Evolutionary conservation across 2,797 vertebrate genomes (phyloP), one percentile per base, ranked within the genome.

Genomic region (Setipinna tenuifilis): DNA sequence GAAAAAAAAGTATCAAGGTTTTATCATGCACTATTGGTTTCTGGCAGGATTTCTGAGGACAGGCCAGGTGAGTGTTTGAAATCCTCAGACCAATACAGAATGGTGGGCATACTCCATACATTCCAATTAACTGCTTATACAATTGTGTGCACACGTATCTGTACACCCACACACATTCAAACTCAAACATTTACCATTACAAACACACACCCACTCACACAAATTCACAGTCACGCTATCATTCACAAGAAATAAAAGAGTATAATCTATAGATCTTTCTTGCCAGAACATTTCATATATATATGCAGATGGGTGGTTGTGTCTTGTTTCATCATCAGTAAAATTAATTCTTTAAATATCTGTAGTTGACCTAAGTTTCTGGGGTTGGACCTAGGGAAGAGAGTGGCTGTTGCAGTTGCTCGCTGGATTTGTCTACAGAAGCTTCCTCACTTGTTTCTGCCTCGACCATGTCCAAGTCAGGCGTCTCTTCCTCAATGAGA

Each of bases 401-500:
- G 35, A 17, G 16, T 44, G 71, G 17, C 71, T 87, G 82, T 6
- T 82, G 86, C 31, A 89, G 91, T 81, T 93, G 90, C 48, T 93
- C 90, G 21, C n/a, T 83, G 81, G 86, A 65, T 82, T 90, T 93
- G 83, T 61, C 87, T 65, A 65, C 81, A 50, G 86, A 88, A 88
- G n/a, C 65, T 54, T 93, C 91, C 23, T 93, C 95, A 86, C 59
- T 90, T 68, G 92, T 91, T 59, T 96, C 94, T 71, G 91, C 91
- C n/a, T 95, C 95, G 31, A 91, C 88, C 58, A 97, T 94, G 83
- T 96, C 96, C 91, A 96, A 89, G 78, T 96, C 92, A 41, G 94
- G 92, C 23, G 92, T 89, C 82, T 95, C 95, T 25, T 95, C 95
- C 1, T 94, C 93, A 0, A 88, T 91, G 0, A 91, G 90, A 0